phyloP scores from a whole-genome alignment of 2,113 vertebrate species.

The Reinhardtius hippoglossoides region DNA sequence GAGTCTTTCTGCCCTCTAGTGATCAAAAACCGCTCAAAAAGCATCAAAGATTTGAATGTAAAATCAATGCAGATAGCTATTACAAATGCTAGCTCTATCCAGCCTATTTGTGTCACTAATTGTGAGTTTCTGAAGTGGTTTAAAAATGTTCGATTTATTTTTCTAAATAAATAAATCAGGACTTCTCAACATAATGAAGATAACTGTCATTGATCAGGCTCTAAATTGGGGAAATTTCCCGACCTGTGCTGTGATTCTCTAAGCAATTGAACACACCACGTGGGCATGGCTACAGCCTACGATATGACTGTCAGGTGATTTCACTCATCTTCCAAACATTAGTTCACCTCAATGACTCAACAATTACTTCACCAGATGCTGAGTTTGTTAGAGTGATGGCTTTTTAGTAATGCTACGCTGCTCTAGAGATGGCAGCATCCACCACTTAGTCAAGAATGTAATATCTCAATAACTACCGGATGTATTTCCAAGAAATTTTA shows the following conservation, averaged over 20 bases:
- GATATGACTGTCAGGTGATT: background rate
- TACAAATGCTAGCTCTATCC: too few species aligned
- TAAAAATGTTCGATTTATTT: too few species aligned
- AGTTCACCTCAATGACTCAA: slow-evolving; percentile 7
- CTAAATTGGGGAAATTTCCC: background rate
- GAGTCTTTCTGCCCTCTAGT: background rate
- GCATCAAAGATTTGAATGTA: too few species aligned
- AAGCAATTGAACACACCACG: background rate
- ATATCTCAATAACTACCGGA: too few species aligned
- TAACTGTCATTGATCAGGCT: background rate
- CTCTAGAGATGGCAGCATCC: background rate
- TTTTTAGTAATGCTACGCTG: background rate
- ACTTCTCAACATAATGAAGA: too few species aligned
- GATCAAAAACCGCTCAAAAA: background rate
- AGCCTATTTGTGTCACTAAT: too few species aligned
- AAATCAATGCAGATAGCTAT: too few species aligned
- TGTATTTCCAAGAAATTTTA: background rate
- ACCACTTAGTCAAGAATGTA: background rate
- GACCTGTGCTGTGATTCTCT: background rate
- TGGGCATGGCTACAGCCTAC: background rate
- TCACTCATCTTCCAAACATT: background rate
- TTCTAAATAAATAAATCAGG: too few species aligned
- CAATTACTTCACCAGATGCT: slow-evolving; percentile 1
- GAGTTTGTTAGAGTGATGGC: slow-evolving; percentile 5
- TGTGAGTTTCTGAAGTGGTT: too few species aligned